These are phyloP conservation scores for Coracias cyanogaster DNA, from an alignment of 2,797 vertebrate species.

Conservation along the genomic window DNA sequence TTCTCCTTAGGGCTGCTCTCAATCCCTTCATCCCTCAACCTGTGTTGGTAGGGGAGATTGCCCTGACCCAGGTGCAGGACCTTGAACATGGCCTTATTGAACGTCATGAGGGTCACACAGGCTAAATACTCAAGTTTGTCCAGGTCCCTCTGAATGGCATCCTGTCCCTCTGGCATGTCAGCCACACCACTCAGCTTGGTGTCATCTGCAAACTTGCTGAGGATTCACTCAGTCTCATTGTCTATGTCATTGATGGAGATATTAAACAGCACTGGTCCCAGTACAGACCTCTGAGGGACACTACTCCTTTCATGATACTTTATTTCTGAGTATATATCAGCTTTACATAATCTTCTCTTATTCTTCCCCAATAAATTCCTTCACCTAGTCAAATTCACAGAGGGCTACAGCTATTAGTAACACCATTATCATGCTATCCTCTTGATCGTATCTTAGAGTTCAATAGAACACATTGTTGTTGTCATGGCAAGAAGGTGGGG, in stretches of 20 bases:
- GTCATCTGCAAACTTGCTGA: not conserved
- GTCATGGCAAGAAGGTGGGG: slow-evolving; percentile 17
- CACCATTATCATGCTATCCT: not conserved
- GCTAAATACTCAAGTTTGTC: not conserved
- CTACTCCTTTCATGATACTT: not conserved
- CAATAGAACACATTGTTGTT: not conserved
- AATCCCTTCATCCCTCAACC: not conserved
- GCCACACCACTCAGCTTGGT: not conserved
- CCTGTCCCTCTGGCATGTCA: not conserved
- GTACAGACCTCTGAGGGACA: not conserved
- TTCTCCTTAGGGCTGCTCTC: not conserved
- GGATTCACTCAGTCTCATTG: not conserved
- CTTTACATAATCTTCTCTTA: not conserved
- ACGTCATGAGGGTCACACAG: too few relatives aligned
- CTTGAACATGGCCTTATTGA: too few relatives aligned
- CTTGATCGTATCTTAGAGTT: not conserved
- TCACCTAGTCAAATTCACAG: not conserved
- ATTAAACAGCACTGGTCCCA: not conserved
- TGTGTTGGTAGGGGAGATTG: not conserved
- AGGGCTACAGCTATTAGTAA: not conserved
- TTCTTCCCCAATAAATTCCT: not conserved
- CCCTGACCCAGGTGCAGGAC: too few relatives aligned
- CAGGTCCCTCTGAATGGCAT: not conserved
- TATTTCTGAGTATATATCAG: not conserved
- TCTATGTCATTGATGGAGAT: not conserved